phyloP scores from a whole-genome alignment of 2,113 vertebrate genomes.

The Rhabdornis inornatus region DNA sequence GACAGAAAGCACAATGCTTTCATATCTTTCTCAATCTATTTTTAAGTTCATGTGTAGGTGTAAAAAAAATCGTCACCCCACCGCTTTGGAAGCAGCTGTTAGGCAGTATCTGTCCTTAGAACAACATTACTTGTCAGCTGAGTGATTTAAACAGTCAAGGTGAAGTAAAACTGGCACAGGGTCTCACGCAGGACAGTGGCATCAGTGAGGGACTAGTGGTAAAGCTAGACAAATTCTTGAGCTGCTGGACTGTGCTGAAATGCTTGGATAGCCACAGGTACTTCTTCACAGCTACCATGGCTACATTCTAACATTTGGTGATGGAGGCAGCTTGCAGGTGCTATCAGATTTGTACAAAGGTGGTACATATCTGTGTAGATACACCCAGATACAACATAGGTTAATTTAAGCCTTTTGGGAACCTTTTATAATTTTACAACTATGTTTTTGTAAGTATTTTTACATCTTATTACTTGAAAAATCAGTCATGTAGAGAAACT shows the following conservation, averaged over 20 bases:
- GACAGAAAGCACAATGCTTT: conserved; percentile 31
- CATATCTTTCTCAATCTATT: conserved; percentile 59
- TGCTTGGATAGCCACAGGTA: neutral
- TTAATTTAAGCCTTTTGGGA: neutral
- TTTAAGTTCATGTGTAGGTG: conserved; percentile 57
- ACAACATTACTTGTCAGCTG: neutral
- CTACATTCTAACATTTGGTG: neutral
- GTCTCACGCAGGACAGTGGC: neutral
- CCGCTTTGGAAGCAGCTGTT: conserved; percentile 24
- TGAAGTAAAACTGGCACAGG: neutral
- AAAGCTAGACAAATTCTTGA: neutral
- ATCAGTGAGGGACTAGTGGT: neutral
- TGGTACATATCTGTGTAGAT: neutral
- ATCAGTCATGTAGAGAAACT: neutral
- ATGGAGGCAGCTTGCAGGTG: neutral
- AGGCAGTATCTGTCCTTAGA: neutral
- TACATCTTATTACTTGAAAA: neutral
- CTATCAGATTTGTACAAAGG: neutral
- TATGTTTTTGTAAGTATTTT: neutral
- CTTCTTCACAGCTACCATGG: neutral
- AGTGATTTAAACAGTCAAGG: neutral
- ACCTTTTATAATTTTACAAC: neutral
- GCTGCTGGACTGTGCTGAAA: neutral
- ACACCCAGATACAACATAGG: neutral
- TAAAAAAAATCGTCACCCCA: conserved; percentile 35